Evolutionary conservation across 2,113 vertebrate genomes (phyloP), one percentile per base, ranked within the genome.

Genomic region (Puntigrus tetrazona): DNA sequence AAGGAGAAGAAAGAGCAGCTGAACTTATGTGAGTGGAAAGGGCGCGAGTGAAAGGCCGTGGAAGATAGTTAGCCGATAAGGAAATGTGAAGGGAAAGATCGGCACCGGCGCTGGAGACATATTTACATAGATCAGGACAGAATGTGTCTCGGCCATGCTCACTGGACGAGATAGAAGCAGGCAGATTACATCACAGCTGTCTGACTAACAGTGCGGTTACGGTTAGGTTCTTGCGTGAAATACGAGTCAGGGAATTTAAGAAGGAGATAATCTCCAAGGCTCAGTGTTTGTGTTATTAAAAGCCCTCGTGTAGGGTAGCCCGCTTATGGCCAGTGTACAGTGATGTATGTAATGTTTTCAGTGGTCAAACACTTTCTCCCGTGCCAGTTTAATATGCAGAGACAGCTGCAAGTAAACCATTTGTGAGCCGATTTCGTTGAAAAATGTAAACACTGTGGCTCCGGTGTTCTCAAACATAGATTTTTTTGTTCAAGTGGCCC

Each of bases 181-280:
- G 38, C 52, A n/a, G 38, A 85, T 86, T 79, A 87, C 81, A 78
- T 89, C 86, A 61, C 69, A 75, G 57, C 84, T 81, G 82, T 57
- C 57, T 73, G 41, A 50, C 31, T 52, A 59, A 78, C 74, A 31
- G 52, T 73, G 45, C 34, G 45, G n/a, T 85, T 85, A 78, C 65
- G 75, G 61, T 63, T 25, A 3, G 20, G 57, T 75, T 78, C 36
- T 83, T 83, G 86, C 78, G 61, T 84, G 80, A 87, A 89, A 81
- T 78, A 86, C 83, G 84, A 78, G 65, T 86, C 84, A 79, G 84
- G 63, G 77, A 80, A 85, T 80, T 86, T 86, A 79, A 59, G 77
- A 18, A 50, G 8, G 50, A 70, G 57, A 84, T 87, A 73, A 86
- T 85, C 82, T 83, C 61, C 63, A 69, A 72, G 72, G 76, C 84